A percentile compares a stretch with the other conserved stretches of the same genome.
Evolutionary conservation across 2,888 invertebrate species (phyloP).

Genomic region (Homarus gammarus): DNA sequence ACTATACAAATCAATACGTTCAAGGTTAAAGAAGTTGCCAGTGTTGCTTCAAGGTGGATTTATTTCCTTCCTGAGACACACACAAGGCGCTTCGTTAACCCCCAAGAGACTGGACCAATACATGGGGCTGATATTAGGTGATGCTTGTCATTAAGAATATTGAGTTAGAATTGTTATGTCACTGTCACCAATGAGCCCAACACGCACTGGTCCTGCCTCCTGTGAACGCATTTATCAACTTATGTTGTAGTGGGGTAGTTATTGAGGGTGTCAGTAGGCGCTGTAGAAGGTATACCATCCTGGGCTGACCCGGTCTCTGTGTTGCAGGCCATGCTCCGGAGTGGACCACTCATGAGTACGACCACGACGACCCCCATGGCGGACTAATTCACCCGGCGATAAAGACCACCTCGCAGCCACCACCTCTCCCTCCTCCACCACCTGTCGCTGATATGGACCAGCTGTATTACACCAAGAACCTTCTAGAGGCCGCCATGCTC

Average conservation of each 20-base stretch:
- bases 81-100: background rate
- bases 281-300: constrained; percentile 62
- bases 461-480: constrained; percentile 74
- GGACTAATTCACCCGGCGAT: constrained; percentile 44
- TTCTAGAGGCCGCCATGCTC: constrained; percentile 74
- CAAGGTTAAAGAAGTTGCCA: background rate
- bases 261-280: constrained; percentile 22
- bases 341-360: constrained; percentile 71
- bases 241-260: constrained; percentile 1
- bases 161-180: background rate
- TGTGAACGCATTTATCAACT: constrained; percentile 11
- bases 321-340: constrained; percentile 68
- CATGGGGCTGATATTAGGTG: background rate
- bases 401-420: constrained; percentile 51
- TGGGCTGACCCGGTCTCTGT: constrained; percentile 70
- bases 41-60: constrained; percentile 2
- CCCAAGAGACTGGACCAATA: constrained; percentile 10
- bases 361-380: constrained; percentile 60
- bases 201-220: background rate
- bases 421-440: constrained; percentile 65
- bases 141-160: background rate
- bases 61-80: background rate
- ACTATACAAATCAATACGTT: background rate
- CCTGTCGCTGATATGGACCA: constrained; percentile 74
- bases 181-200: background rate